Evolutionary conservation across 2,113 vertebrate genomes (phyloP).

Genomic region (Ceuthmochares aereus): DNA sequence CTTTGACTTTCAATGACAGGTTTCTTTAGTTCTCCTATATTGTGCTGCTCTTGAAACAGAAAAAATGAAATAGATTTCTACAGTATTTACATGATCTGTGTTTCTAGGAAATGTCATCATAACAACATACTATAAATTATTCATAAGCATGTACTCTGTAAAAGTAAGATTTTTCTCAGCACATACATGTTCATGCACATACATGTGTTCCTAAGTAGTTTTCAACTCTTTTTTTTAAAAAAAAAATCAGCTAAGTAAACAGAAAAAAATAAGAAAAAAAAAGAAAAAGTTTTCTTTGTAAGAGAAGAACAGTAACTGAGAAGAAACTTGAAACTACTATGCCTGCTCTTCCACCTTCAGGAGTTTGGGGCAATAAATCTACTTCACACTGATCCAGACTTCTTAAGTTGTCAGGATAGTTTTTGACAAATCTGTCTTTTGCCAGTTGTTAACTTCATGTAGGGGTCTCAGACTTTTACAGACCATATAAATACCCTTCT

Average conservation of each 20-base stretch:
- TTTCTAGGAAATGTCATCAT: background rate
- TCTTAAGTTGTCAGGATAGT: background rate
- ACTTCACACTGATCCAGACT: background rate
- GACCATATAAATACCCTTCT: background rate
- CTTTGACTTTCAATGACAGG: background rate
- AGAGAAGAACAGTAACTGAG: background rate
- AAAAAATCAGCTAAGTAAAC: accelerated
- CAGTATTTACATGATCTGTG: background rate
- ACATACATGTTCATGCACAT: background rate
- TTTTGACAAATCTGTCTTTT: constrained; percentile 14
- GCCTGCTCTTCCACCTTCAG: background rate
- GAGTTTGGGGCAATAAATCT: background rate
- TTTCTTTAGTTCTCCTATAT: background rate
- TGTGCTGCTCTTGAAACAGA: background rate
- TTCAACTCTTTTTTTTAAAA: background rate
- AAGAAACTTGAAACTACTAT: background rate
- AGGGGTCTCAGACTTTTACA: background rate
- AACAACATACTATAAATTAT: background rate
- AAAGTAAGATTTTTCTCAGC: background rate
- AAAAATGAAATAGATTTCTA: too few species aligned
- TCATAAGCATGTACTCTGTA: background rate
- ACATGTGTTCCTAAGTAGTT: background rate
- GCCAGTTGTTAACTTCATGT: background rate
- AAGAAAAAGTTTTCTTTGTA: background rate
- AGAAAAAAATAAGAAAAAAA: background rate